These are phyloP conservation scores for Euplagia quadripunctaria DNA, from an alignment of 2,888 invertebrate species.

Conservation along the genomic window DNA sequence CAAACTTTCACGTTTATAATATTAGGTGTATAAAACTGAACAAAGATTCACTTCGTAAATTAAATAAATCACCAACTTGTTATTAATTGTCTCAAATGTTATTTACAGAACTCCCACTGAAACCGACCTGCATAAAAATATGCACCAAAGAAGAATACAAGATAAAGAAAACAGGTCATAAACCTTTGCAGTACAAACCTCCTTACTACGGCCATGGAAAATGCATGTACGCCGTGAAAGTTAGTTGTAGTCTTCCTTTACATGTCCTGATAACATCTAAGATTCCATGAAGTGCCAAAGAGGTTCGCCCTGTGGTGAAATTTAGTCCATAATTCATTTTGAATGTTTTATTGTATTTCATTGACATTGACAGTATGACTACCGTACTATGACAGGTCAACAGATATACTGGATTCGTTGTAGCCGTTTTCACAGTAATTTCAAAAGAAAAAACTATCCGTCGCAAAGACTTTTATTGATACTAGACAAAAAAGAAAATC, in stretches of 20 bases:
- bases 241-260: constrained; percentile 55
- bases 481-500: no score
- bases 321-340: no score
- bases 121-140: constrained; percentile 80
- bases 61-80: background rate
- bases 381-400: no score
- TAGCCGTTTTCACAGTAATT: no score
- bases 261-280: constrained; percentile 44
- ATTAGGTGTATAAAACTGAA: no score
- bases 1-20: no score
- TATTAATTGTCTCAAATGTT: no score
- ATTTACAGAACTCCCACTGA: constrained; percentile 69
- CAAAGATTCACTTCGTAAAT: background rate
- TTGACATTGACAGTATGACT: no score
- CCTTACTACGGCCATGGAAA: constrained; percentile 77
- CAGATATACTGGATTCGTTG: no score
- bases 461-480: no score
- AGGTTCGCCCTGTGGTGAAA: background rate
- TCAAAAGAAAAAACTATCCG: no score
- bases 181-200: constrained; percentile 54
- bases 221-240: constrained; percentile 79
- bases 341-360: no score
- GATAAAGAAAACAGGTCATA: constrained; percentile 60
- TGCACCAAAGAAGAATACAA: constrained; percentile 77
- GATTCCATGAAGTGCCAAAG: background rate